Evolutionary conservation across 2,888 invertebrate genomes (phyloP).

Genomic region (Kuschelorhynchus macadamiae): DNA sequence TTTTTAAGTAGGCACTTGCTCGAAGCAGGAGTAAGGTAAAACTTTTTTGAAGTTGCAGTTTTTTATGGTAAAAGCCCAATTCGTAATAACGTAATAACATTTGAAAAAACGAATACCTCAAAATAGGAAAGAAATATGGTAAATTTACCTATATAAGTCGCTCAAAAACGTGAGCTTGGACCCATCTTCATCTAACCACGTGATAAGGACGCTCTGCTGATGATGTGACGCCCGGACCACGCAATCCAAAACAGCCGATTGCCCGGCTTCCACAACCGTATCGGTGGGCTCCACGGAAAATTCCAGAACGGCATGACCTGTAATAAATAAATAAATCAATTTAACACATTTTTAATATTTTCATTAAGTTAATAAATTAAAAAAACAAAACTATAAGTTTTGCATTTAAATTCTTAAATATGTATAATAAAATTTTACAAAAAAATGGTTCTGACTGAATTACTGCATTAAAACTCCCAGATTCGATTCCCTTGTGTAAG

Average conservation of each 20-base stretch:
- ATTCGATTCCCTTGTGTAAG: too few relatives aligned
- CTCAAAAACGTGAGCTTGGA: constrained; percentile 78
- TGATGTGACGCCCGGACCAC: constrained; percentile 72
- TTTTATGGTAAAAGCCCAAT: neutral
- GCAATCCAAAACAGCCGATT: constrained; percentile 81
- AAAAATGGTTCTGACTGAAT: too few relatives aligned
- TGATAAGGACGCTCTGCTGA: constrained; percentile 69
- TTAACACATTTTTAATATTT: too few relatives aligned
- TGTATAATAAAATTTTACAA: too few relatives aligned
- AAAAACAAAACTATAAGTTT: too few relatives aligned
- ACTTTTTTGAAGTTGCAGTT: neutral
- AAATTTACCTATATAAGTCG: constrained; percentile 79
- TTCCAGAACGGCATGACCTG: constrained; percentile 73
- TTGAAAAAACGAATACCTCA: neutral
- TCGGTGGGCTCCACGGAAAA: constrained; percentile 86
- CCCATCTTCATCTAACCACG: constrained; percentile 79
- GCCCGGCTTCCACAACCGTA: constrained; percentile 81
- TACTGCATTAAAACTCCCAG: too few relatives aligned
- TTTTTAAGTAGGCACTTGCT: too few relatives aligned
- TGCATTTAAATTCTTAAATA: too few relatives aligned
- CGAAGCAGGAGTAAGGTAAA: too few relatives aligned
- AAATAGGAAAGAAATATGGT: neutral
- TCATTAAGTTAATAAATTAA: too few relatives aligned
- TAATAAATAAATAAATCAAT: too few relatives aligned
- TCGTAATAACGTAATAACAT: neutral